phyloP scores from a whole-genome alignment of 2,113 vertebrate species.

The Phocoena sinus region DNA sequence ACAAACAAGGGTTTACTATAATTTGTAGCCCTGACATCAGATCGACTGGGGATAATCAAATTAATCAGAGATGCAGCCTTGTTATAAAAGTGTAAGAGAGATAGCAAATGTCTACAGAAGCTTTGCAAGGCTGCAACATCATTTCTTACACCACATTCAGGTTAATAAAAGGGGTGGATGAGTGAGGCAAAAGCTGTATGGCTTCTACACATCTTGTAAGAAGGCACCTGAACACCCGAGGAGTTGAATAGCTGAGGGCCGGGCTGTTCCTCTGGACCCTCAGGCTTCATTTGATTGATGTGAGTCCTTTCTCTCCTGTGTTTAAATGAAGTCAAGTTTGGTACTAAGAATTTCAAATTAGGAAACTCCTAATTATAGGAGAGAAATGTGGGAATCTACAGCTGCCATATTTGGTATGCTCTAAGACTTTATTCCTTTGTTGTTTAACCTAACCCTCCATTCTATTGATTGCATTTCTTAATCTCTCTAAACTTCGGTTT shows the following conservation, averaged over 20 bases:
- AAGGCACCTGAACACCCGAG: neutral
- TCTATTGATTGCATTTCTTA: neutral
- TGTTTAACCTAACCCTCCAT: neutral
- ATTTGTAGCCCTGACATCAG: neutral
- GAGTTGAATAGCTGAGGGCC: neutral
- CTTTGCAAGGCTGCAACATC: slow-evolving; percentile 44
- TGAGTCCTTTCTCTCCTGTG: neutral
- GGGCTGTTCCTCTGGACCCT: neutral
- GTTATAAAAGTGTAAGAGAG: neutral
- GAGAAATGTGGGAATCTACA: neutral
- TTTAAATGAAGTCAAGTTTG: neutral
- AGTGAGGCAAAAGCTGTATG: neutral
- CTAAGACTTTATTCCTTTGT: neutral
- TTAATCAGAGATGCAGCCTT: slow-evolving; percentile 36
- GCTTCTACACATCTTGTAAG: neutral
- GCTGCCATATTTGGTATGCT: neutral
- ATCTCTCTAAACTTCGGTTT: slow-evolving; percentile 18
- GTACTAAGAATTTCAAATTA: neutral
- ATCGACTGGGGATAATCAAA: slow-evolving; percentile 38
- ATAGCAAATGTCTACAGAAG: neutral
- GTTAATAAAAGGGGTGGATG: neutral
- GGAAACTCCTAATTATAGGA: neutral
- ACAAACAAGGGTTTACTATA: neutral
- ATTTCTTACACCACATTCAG: slow-evolving; percentile 49
- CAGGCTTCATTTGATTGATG: neutral